Conservation (phyloP, 1,140 invertebrate genomes). For the Brachionus sp. region DNA sequence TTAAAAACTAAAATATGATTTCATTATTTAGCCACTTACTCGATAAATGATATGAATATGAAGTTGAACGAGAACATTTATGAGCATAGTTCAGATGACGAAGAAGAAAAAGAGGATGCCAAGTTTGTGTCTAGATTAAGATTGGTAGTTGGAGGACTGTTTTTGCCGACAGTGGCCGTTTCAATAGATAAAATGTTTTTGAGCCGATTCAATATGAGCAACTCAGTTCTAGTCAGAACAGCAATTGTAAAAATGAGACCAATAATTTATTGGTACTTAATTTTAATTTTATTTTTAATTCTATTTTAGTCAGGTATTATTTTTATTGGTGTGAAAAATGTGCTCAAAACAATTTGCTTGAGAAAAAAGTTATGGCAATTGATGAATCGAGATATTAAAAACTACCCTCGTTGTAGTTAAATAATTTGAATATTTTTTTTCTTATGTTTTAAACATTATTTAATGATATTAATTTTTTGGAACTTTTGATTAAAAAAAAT, state of each 20-base stretch:
- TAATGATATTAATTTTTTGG: background rate
- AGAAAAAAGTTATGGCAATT: constrained; percentile 23
- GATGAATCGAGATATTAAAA: constrained; percentile 23
- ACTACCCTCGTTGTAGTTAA: background rate
- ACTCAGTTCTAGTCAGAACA: constrained; percentile 15
- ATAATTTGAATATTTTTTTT: background rate
- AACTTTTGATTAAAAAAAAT: background rate
- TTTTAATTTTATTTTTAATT: background rate
- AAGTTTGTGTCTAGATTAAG: constrained; percentile 72
- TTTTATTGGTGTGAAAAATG: constrained; percentile 27
- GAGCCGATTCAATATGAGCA: background rate
- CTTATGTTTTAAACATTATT: constrained; percentile 22
- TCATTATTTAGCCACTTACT: constrained; percentile 30
- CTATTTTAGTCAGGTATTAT: background rate
- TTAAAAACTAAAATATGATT: background rate
- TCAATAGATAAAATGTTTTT: constrained; percentile 65
- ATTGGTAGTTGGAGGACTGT: constrained; percentile 82
- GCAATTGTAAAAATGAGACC: background rate
- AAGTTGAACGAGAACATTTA: constrained; percentile 26
- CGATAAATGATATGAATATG: background rate
- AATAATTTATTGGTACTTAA: background rate
- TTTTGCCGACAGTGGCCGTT: constrained; percentile 86
- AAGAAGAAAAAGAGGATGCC: constrained; percentile 37
- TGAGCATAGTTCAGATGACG: background rate
- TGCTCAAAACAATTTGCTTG: background rate